phyloP scores from a whole-genome alignment of 2,888 invertebrate genomes.

The Hypomecis atomaria region DNA sequence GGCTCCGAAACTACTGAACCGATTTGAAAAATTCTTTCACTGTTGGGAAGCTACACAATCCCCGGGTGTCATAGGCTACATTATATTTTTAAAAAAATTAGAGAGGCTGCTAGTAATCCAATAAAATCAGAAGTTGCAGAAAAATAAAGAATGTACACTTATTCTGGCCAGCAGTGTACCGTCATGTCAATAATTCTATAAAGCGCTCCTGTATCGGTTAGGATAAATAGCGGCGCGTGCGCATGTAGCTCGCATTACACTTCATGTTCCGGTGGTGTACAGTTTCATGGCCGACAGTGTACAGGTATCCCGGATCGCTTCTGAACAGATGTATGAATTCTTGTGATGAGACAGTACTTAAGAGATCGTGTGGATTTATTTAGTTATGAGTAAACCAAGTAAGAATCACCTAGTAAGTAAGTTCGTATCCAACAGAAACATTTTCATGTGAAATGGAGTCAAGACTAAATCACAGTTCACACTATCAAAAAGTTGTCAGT shows the following conservation, averaged over 20 bases:
- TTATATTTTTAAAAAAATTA: no score
- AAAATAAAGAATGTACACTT: slow-evolving; percentile 8
- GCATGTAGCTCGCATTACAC: slow-evolving; percentile 52
- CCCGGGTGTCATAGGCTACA: no score
- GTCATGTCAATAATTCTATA: slow-evolving; percentile 45
- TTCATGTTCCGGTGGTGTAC: slow-evolving; percentile 40
- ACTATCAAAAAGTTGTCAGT: no score
- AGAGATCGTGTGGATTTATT: slow-evolving; percentile 4
- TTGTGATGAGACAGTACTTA: slow-evolving; percentile 20
- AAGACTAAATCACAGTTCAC: no score
- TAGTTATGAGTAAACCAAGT: no score
- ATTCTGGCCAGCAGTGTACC: slow-evolving; percentile 30
- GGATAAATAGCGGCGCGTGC: slow-evolving; percentile 60
- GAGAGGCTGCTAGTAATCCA: no score
- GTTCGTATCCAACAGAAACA: no score
- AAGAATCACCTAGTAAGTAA: no score
- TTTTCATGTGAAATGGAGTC: no score
- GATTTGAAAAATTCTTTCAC: no score
- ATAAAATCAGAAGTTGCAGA: not conserved
- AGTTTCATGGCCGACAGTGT: slow-evolving; percentile 37
- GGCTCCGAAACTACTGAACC: no score
- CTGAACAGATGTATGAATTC: slow-evolving; percentile 15
- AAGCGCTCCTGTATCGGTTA: slow-evolving; percentile 57
- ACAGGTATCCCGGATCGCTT: slow-evolving; percentile 30
- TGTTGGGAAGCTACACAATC: no score